phyloP scores from a whole-genome alignment of 2,113 vertebrate species.

The Antigone vipio region DNA sequence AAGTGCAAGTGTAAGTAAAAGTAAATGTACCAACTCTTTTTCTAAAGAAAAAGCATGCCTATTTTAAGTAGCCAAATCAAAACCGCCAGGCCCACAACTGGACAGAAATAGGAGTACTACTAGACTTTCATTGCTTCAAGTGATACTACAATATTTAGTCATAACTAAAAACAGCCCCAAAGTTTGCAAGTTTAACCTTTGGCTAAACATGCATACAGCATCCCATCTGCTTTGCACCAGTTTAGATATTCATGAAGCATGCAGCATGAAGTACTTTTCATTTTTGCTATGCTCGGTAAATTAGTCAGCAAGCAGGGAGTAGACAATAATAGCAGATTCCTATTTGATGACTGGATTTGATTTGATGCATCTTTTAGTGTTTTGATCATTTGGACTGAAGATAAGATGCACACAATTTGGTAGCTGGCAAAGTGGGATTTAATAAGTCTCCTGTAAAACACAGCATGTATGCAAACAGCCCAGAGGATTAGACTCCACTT shows the following conservation, averaged over 20 bases:
- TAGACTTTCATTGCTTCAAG: not conserved
- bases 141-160: not conserved
- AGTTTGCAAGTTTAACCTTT: not conserved
- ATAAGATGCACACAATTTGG: conserved; percentile 37
- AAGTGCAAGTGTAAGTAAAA: not conserved
- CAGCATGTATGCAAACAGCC: conserved; percentile 85
- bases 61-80: not conserved
- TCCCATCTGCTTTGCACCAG: not conserved
- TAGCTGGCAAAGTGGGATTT: conserved; percentile 66
- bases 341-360: conserved; percentile 6
- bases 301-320: conserved; percentile 34
- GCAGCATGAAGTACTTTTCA: not conserved
- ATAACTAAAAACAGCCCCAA: not conserved
- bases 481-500: conserved; percentile 80
- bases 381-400: conserved; percentile 42
- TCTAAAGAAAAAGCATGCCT: not conserved
- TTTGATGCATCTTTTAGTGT: conserved; percentile 19
- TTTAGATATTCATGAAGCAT: not conserved
- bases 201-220: not conserved
- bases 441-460: conserved; percentile 70
- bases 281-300: conserved; percentile 32
- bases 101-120: not conserved
- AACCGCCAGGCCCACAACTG: not conserved
- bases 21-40: not conserved
- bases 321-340: conserved; percentile 6